Base-by-base conservation (phyloP, 2,888 invertebrate species). In the Linhomoeus sp. region DNA sequence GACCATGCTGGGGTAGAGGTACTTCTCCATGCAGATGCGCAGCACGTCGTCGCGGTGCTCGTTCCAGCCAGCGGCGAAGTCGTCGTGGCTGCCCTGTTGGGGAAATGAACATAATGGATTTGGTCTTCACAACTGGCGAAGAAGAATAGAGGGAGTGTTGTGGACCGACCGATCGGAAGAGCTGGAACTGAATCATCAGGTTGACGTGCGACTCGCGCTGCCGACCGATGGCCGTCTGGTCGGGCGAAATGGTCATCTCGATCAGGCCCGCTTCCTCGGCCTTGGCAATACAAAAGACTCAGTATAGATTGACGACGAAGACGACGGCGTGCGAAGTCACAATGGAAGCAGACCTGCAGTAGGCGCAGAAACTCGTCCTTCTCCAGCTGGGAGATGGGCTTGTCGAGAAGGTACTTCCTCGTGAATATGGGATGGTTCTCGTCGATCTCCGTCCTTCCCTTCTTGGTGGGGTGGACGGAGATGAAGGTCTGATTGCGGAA, bases 31-130 rank as follows among this genome's bases (percentile, higher is more conserved):
- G 0, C 92, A 88, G 50, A 83, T 71, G 57, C 84, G 81, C 0
- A 94, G 80, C 46, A 87, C 84, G 58, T 84, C 80, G 1, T 78
- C 77, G 38, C 97, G 74, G 44, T 90, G 65, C 1, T 78, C 76
- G 68, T 97, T 97, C 97, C 97, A 97, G 56, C 87, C 86, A 64
- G 88, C 81, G 0, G 86, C 86, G 53, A 79, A 79, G 55, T 82
- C 82, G 56, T 86, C 86, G 67, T 87, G 92, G 66, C 90, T 90
- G 68, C n/a, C n/a, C n/a, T n/a, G n/a, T n/a, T n/a, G n/a, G n/a
- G n/a, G n/a, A n/a, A n/a, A n/a, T n/a, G n/a, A n/a, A n/a, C n/a
- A n/a, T n/a, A n/a, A n/a, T n/a, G n/a, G n/a, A n/a, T n/a, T n/a
- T n/a, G n/a, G n/a, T n/a, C n/a, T n/a, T n/a, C n/a, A n/a, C n/a